phyloP scores from a whole-genome alignment of 2,113 vertebrate species.

The Ranitomeya variabilis region DNA sequence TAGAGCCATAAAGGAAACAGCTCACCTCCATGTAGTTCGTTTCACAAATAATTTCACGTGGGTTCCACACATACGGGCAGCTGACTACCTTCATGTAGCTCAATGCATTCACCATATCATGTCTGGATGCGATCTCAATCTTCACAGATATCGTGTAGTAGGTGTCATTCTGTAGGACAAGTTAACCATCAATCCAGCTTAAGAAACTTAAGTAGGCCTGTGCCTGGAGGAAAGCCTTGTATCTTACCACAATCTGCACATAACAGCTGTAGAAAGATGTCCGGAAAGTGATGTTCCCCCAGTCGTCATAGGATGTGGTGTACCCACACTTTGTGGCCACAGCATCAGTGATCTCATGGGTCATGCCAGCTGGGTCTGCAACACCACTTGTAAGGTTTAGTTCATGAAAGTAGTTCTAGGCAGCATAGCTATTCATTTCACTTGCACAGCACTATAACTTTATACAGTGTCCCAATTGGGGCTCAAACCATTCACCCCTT shows the following conservation, averaged over 20 bases:
- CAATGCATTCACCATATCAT: conserved; percentile 55
- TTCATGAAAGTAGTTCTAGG: neutral
- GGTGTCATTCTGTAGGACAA: conserved; percentile 59
- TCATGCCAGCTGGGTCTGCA: conserved; percentile 61
- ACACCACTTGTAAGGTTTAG: neutral
- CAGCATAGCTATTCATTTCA: too few species aligned
- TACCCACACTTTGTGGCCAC: conserved; percentile 64
- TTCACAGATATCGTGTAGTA: conserved; percentile 58
- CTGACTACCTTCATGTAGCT: conserved; percentile 57
- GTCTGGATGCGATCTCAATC: conserved; percentile 44
- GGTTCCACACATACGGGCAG: conserved; percentile 54
- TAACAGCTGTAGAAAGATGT: conserved; percentile 65
- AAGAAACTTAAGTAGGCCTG: neutral
- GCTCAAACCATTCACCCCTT: too few species aligned
- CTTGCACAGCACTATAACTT: too few species aligned
- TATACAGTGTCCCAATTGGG: too few species aligned
- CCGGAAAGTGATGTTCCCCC: conserved; percentile 55
- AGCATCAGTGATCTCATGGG: conserved; percentile 57
- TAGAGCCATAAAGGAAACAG: neutral
- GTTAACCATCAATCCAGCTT: neutral
- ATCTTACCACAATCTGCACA: conserved; percentile 57
- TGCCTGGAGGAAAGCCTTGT: too few species aligned
- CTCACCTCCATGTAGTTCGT: conserved; percentile 68
- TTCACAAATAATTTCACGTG: conserved; percentile 64
- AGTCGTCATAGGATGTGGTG: conserved; percentile 29